Conservation (phyloP, 2,888 invertebrate genomes). For the Drosophila lacicola region DNA sequence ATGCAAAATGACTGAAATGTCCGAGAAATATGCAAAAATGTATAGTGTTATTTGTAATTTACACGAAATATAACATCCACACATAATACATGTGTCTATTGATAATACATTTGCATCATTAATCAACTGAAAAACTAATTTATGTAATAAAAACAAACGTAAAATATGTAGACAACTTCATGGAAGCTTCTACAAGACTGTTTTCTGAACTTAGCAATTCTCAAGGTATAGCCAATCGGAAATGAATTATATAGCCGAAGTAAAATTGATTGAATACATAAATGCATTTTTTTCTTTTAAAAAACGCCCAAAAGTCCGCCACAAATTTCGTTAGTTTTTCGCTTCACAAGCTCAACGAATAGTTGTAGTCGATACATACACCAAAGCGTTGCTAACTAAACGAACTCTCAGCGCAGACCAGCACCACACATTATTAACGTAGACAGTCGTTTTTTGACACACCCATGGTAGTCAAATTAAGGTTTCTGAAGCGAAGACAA, state of each 20-base stretch:
- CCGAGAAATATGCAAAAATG: constrained; percentile 54
- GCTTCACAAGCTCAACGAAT: background rate
- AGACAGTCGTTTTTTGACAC: background rate
- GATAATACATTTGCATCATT: constrained; percentile 17
- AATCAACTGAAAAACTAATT: background rate
- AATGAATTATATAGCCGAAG: too few species aligned
- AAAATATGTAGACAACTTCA: too few species aligned
- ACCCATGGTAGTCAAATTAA: background rate
- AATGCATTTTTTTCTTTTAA: background rate
- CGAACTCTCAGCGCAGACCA: background rate
- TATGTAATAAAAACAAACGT: too few species aligned
- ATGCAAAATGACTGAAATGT: constrained; percentile 39
- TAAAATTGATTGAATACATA: too few species aligned
- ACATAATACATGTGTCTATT: constrained; percentile 21
- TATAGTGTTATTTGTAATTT: constrained; percentile 72
- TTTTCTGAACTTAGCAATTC: too few species aligned
- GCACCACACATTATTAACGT: background rate
- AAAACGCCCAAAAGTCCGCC: constrained; percentile 6
- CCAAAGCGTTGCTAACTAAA: background rate
- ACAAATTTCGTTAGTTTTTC: background rate
- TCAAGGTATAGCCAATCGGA: too few species aligned
- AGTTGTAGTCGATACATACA: background rate
- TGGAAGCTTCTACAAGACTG: too few species aligned
- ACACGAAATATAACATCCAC: constrained; percentile 67
- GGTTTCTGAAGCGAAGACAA: background rate